phyloP scores from a whole-genome alignment of 2,797 vertebrate species.

The Brachyalestes nurse region DNA sequence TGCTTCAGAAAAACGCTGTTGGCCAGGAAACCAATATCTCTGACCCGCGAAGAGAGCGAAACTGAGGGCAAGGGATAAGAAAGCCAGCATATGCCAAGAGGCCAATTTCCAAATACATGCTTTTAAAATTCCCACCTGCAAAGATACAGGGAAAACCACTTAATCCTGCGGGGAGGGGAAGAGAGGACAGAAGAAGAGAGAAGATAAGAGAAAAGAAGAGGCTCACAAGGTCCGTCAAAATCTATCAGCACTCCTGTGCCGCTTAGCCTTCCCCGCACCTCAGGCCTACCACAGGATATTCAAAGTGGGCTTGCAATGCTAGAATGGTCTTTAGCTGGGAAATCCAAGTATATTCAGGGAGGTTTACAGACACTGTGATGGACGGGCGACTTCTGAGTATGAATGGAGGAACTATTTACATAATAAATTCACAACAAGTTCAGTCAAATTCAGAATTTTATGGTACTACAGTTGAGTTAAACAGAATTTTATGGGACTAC shows the following conservation, averaged over 20 bases:
- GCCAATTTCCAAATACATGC: constrained; percentile 65
- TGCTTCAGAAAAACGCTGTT: constrained; percentile 68
- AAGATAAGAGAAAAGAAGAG: constrained; percentile 16
- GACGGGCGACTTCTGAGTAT: neutral
- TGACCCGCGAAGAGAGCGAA: constrained; percentile 33
- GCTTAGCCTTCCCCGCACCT: constrained; percentile 6
- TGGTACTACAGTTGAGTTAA: neutral
- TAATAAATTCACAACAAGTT: neutral
- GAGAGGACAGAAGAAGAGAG: constrained; percentile 33
- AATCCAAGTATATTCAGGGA: neutral
- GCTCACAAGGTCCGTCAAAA: constrained; percentile 13
- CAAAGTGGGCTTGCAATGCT: neutral
- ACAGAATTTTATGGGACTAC: neutral
- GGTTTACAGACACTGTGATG: neutral
- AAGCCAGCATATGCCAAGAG: constrained; percentile 51
- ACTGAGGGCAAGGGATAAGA: constrained; percentile 49
- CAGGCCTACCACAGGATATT: neutral
- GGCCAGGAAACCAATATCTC: constrained; percentile 70
- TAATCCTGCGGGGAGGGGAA: constrained; percentile 65
- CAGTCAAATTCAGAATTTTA: neutral
- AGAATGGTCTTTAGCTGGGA: neutral
- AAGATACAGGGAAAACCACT: constrained; percentile 78
- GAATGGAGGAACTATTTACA: neutral
- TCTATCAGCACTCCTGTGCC: constrained; percentile 10
- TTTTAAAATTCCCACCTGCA: constrained; percentile 76